Evolutionary conservation across 2,888 invertebrate species (phyloP), one percentile per base, ranked within the genome.

Genomic region (Amorpha juglandis): DNA sequence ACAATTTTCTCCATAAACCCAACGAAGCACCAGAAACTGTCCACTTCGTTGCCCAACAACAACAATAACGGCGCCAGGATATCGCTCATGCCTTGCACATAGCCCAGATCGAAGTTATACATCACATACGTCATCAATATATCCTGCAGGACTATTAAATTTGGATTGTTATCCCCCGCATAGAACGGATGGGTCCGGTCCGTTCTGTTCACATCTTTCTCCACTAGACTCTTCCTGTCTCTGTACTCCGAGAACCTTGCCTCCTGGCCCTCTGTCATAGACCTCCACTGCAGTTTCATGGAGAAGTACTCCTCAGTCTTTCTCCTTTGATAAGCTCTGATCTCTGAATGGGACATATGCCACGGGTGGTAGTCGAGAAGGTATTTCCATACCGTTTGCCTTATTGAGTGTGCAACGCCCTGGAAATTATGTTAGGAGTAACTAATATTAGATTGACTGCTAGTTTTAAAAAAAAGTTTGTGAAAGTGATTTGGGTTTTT

Each of bases 21-120:
- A 48, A 98, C 98, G 86, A 99, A 99, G 89, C 99, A 98, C 99
- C 99, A 99, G 92, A 99, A 99, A 0, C 98, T 96, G 84, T 99
- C 99, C 3, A 98, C 98, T 89, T 99, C 99, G 82, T 98, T 97
- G 72, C 97, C 96, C 94, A 99, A 94, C 58, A 99, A 94, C 80
- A 97, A 95, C 65, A 99, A 91, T 77, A 99, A 96, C 0, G 99
- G 99, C 7, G 99, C 98, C 65, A 99, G 90, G 63, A 99, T 94
- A 89, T 99, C 99, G 78, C 98, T 98, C 99, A 99, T 99, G 27
- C 99, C 99, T 88, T 98, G 98, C 1, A 98, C 98, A 79, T 98
- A 98, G 14, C 98, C 99, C 76, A 99, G 93, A 91, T 99, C 99
- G 86, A 99, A 99, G 93, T 99, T 98, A 84, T 98, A 99, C 99